Conservation (phyloP, 2,113 vertebrate genomes). For the Dasypus novemcinctus region DNA sequence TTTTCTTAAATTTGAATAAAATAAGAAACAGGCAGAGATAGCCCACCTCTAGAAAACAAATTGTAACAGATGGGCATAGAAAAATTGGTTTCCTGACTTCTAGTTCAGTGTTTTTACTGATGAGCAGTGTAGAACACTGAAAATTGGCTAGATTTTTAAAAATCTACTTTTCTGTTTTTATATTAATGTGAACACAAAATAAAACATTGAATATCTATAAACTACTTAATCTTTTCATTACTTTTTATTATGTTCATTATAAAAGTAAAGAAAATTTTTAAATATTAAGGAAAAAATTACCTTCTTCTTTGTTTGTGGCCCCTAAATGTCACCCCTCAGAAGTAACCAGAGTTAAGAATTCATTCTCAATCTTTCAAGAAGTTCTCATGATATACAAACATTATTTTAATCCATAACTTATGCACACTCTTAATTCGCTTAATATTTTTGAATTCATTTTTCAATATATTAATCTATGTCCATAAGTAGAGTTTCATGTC, state of each 20-base stretch:
- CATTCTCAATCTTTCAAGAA: neutral
- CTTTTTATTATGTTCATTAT: neutral
- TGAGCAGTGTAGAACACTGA: neutral
- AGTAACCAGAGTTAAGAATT: neutral
- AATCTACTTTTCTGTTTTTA: neutral
- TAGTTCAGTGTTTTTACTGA: neutral
- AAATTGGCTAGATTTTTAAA: neutral
- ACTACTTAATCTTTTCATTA: neutral
- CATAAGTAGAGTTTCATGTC: neutral
- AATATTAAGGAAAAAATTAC: neutral
- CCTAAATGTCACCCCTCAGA: neutral
- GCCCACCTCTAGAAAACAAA: neutral
- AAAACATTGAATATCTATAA: neutral
- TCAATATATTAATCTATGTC: no score
- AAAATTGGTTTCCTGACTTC: neutral
- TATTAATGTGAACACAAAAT: neutral
- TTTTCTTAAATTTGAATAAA: neutral
- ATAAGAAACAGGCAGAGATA: neutral
- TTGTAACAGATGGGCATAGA: neutral
- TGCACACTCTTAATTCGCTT: neutral
- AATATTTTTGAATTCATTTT: neutral
- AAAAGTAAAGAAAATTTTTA: neutral
- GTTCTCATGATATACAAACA: neutral
- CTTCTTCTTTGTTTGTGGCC: neutral
- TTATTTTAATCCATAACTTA: neutral